Conservation (phyloP, 2,797 vertebrate genomes). For the Scarus forsteni region DNA sequence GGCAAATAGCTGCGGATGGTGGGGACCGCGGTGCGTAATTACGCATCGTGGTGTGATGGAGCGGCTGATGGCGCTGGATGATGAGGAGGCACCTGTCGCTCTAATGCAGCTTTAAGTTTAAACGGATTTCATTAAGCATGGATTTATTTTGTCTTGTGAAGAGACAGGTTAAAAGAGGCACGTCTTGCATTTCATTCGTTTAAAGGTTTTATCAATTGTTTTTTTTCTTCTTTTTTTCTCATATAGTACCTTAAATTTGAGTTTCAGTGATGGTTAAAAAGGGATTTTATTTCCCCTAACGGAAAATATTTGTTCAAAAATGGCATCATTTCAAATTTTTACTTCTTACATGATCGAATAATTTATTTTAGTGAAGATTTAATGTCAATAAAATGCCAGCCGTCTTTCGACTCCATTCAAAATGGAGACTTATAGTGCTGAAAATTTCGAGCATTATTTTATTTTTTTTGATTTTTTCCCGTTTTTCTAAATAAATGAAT, state of each 20-base stretch:
- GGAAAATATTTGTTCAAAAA: not conserved
- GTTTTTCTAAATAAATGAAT: not conserved
- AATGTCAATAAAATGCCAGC: not conserved
- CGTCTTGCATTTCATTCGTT: too few relatives aligned
- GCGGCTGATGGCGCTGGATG: constrained; percentile 45
- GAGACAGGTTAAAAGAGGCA: too few relatives aligned
- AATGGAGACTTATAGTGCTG: not conserved
- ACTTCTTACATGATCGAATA: not conserved
- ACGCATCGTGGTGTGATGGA: constrained; percentile 33
- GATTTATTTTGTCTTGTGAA: too few relatives aligned
- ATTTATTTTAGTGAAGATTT: not conserved
- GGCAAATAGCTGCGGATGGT: not conserved
- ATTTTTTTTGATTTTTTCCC: not conserved
- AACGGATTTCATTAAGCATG: too few relatives aligned
- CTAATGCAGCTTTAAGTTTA: not conserved
- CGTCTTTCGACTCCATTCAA: not conserved
- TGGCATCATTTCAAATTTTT: not conserved
- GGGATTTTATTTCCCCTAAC: not conserved
- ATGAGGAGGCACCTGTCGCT: constrained; percentile 33
- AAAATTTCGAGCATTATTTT: too few relatives aligned
- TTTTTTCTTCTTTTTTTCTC: too few relatives aligned
- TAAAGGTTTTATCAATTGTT: too few relatives aligned
- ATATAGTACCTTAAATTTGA: too few relatives aligned
- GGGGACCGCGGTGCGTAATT: constrained; percentile 43
- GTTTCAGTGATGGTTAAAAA: too few relatives aligned